Evolutionary conservation across 2,888 invertebrate species (phyloP), one percentile per base, ranked within the genome.

Genomic region (Hofmannophila pseudospretella): DNA sequence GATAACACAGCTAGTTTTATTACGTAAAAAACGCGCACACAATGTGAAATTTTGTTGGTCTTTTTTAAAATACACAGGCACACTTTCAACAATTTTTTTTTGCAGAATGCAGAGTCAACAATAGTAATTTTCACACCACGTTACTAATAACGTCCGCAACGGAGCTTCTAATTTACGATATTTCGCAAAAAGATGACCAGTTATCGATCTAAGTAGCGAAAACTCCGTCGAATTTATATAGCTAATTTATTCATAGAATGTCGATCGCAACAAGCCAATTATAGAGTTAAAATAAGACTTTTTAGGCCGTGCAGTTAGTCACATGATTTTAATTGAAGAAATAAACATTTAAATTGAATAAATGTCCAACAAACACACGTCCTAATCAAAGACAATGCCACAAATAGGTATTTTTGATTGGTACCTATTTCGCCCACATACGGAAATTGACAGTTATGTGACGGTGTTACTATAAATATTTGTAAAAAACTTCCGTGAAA

Each of bases 241-340:
- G n/a, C 10, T 27, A 27, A 27, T 27, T 27, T 27, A 27, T 27
- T 27, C 27, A 27, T 4, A 10, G 27, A 27, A 27, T 10, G 27
- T 27, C 12, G 11, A 7, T 27, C 1, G 10, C 4, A 27, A n/a
- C 1, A 27, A 27, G 11, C 2, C 11, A n/a, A 11, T 5, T 11
- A 12, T 11, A 11, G 5, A 10, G 27, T 27, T 27, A 12, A 7
- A 27, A 27, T 27, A 27, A 1, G 4, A 10, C 11, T n/a, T 11
- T 11, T 11, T 27, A 27, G 27, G 54, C 51, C 52, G 45, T 49
- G 38, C 46, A 53, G 49, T 61, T 53, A 53, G 58, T 72, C 63
- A 68, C 66, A 67, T 69, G 62, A 66, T 67, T 54, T 34, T 60
- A 58, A 66, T 66, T 64, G 46, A 50, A 39, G 42, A 42, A 51